A percentile compares a stretch with the other conserved stretches of the same genome.
Evolutionary conservation across 2,113 vertebrate genomes (phyloP).

Genomic region (Copsychus sechellarum): DNA sequence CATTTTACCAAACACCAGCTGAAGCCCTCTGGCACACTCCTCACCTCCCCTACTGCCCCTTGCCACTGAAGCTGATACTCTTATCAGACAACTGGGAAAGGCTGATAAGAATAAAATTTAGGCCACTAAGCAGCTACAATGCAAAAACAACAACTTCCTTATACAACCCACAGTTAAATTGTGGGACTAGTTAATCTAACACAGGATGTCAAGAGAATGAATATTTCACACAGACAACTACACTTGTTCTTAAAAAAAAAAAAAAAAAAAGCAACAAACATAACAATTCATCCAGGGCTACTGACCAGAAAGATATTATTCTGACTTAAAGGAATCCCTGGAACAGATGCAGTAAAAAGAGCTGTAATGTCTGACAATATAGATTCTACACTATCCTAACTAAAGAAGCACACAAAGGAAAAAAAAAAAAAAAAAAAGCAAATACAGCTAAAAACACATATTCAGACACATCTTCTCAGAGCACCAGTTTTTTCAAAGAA

Average conservation of each 20-base stretch:
- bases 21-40: neutral
- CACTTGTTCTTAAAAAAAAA: neutral
- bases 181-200: neutral
- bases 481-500: neutral
- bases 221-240: neutral
- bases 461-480: neutral
- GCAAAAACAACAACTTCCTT: neutral
- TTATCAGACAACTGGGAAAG: neutral
- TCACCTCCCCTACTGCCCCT: neutral
- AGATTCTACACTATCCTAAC: neutral
- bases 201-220: neutral
- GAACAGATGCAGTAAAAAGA: neutral
- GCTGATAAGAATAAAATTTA: neutral
- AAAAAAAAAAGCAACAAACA: rapidly evolving
- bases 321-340: neutral
- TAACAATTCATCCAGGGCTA: neutral
- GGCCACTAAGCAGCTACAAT: neutral
- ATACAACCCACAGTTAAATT: neutral
- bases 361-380: neutral
- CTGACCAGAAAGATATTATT: neutral
- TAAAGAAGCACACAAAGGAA: neutral
- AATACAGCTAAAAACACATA: rapidly evolving
- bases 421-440: neutral
- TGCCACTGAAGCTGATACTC: neutral
- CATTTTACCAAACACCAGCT: neutral